Conservation (phyloP, 37 sponge, comb jelly and placozoan genomes). For the Corticium candelabrum region DNA sequence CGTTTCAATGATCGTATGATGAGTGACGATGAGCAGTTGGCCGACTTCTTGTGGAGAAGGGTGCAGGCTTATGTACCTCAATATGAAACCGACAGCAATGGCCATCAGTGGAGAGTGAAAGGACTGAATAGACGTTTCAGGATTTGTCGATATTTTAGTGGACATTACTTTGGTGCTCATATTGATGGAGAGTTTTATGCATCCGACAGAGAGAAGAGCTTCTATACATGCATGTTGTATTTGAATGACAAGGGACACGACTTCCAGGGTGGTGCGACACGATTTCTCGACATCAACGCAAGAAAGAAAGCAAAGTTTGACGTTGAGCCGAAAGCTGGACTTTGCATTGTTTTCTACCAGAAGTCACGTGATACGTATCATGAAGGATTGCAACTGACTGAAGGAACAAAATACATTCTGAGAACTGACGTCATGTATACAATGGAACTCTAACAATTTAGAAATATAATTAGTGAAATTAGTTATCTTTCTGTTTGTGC, state of each 20-base stretch:
- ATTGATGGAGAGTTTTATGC: slow-evolving; percentile 44
- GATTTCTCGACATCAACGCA: slow-evolving; percentile 37
- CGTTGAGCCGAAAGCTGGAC: slow-evolving; percentile 52
- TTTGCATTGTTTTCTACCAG: slow-evolving; percentile 65
- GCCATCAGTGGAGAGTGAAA: slow-evolving; percentile 32
- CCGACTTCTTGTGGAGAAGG: slow-evolving; percentile 63
- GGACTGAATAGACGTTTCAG: slow-evolving; percentile 54
- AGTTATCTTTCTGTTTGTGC: neutral
- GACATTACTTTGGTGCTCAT: slow-evolving; percentile 64
- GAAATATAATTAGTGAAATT: too few species aligned
- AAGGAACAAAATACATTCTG: slow-evolving; percentile 72
- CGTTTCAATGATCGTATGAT: slow-evolving; percentile 64
- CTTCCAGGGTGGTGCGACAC: slow-evolving; percentile 66
- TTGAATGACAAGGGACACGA: slow-evolving; percentile 47
- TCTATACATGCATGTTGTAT: slow-evolving; percentile 71
- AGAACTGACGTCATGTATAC: slow-evolving; percentile 72
- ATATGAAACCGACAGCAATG: neutral
- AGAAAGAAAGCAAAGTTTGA: slow-evolving; percentile 3
- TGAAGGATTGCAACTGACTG: slow-evolving; percentile 45
- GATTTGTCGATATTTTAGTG: slow-evolving; percentile 63
- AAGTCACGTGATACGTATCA: slow-evolving; percentile 32
- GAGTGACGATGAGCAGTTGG: slow-evolving; percentile 51
- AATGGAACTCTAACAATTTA: too few species aligned
- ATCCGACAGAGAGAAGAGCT: slow-evolving; percentile 17
- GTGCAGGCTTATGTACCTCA: slow-evolving; percentile 38